Evolutionary conservation across 2,113 vertebrate genomes (phyloP), one percentile per base, ranked within the genome.

Genomic region (Thalassarche chlororhynchos): DNA sequence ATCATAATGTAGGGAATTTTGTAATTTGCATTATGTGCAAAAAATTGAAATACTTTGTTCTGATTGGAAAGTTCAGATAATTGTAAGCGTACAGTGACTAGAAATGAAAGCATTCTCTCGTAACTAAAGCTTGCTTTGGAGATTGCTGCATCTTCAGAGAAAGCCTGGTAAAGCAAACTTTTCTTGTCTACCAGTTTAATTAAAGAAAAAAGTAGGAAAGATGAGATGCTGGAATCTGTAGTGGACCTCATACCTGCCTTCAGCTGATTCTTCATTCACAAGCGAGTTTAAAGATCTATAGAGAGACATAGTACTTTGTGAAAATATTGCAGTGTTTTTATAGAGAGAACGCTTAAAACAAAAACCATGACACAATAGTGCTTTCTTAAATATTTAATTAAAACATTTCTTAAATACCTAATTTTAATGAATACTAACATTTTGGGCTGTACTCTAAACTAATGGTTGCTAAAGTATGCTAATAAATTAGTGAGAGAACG

Each of bases 1-100:
- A 96, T 97, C 87, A 38, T 85, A 84, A 92, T 47, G 17, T 94
- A 97, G 96, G 94, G 75, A 87, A 93, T 84, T 64, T 38, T 90
- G 16, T 87, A 58, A 38, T 87, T 52, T 95, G 70, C 61, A 28
- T 97, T 93, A 88, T 13, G 8, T 92, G 85, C 85, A 96, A 84
- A 95, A 80, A 91, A 26, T 81, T 57, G 65, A 55, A n/a, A 31
- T 85, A 57, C 15, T 93, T 60, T 85, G n/a, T 70, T 72, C 85
- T 83, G 19, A 69, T 92, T 89, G 51, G 79, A 19, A 91, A 38
- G 26, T 86, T 94, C 19, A 88, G 61, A 9, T 76, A 66, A 79
- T 24, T 94, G 26, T 55, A 79, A 87, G 77, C 60, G 32, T 32
- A 14, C 25, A 69, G 84, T 71, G 68, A 84, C 34, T 40, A 77